A percentile compares a stretch with the other conserved stretches of the same genome.
Conservation (phyloP, 2,888 invertebrate genomes). For the Oconnorella tubifera region DNA sequence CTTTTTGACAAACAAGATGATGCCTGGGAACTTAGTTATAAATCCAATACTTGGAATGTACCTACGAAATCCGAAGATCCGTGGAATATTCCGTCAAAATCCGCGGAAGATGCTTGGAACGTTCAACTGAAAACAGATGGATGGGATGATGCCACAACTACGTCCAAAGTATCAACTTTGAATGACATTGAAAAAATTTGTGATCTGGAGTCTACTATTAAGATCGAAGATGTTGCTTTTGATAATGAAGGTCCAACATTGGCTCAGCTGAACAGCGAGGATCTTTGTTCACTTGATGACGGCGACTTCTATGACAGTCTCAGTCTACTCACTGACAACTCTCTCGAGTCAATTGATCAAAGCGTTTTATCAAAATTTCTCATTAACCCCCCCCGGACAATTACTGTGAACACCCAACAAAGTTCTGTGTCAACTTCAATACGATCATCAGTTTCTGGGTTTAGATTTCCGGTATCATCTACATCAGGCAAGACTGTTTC, state of each 20-base stretch:
- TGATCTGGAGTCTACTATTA: background rate
- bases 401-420: no score
- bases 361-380: no score
- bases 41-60: no score
- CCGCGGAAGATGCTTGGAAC: background rate
- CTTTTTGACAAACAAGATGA: no score
- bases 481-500: no score
- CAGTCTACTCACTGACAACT: no score
- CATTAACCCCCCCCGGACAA: no score
- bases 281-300: slow-evolving; percentile 7
- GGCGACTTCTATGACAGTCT: background rate
- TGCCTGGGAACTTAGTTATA: no score
- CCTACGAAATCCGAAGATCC: background rate
- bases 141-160: background rate
- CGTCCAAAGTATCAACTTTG: background rate
- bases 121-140: background rate
- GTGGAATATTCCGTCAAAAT: background rate
- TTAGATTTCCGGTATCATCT: no score
- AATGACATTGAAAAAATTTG: background rate
- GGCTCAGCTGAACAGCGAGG: slow-evolving; percentile 17
- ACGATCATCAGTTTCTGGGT: no score
- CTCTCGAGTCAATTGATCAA: no score
- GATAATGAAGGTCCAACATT: slow-evolving; percentile 16
- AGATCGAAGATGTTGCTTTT: background rate
- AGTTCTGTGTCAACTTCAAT: no score